Evolutionary conservation across 2,113 vertebrate species (phyloP).

Genomic region (Gnathonemus echidnorhynchus): DNA sequence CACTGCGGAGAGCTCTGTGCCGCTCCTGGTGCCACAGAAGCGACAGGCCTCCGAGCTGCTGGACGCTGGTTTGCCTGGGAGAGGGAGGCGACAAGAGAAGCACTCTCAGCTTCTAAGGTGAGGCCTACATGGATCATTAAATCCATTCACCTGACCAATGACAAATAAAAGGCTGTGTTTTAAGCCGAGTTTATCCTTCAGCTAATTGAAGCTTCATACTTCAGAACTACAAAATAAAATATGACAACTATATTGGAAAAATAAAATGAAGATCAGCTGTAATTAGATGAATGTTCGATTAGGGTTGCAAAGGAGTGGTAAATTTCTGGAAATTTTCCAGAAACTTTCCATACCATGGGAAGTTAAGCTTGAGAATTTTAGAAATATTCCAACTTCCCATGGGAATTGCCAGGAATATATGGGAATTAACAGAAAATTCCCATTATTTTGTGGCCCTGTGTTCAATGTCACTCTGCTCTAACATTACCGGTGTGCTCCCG

Average conservation of each 20-base stretch:
- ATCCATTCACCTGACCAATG: not conserved
- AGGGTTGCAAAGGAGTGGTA: too few species aligned
- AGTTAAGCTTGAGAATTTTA: too few species aligned
- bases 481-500: slow-evolving; percentile 91
- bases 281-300: not conserved
- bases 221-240: not conserved
- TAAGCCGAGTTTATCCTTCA: not conserved
- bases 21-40: slow-evolving; percentile 92
- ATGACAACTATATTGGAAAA: not conserved
- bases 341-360: too few species aligned
- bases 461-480: not conserved
- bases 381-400: too few species aligned
- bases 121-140: not conserved
- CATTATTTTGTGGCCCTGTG: too few species aligned
- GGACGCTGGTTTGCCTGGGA: slow-evolving; percentile 84
- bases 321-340: too few species aligned
- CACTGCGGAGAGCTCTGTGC: slow-evolving; percentile 90
- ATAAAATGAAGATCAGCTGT: not conserved
- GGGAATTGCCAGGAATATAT: too few species aligned
- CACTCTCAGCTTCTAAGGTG: not conserved
- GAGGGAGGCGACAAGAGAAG: not conserved
- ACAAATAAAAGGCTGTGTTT: not conserved
- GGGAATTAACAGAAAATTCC: too few species aligned
- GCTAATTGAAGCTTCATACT: not conserved
- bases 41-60: slow-evolving; percentile 94